Evolutionary conservation across 2,113 vertebrate species (phyloP).

Genomic region (Caranx ignobilis): DNA sequence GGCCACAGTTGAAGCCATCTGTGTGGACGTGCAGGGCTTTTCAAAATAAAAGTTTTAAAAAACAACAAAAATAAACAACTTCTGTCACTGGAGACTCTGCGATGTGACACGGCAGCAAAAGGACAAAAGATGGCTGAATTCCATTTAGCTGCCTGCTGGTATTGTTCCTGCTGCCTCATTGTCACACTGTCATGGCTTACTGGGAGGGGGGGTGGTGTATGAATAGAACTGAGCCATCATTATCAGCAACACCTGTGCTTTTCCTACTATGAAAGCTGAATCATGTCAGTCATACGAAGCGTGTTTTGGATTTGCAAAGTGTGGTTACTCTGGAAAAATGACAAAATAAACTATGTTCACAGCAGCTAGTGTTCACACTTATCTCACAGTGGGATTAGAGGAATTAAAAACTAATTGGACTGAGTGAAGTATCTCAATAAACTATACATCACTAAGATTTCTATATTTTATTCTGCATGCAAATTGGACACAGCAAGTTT

Average conservation of each 20-base stretch:
- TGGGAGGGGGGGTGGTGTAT: too few relatives aligned
- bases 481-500: not conserved
- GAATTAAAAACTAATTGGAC: constrained; percentile 8
- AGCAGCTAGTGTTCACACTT: not conserved
- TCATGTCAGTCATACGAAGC: not conserved
- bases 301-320: not conserved
- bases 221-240: not conserved
- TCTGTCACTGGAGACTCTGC: not conserved
- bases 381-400: not conserved
- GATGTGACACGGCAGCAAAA: not conserved
- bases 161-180: not conserved
- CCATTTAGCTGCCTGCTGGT: not conserved
- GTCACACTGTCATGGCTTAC: not conserved
- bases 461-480: not conserved
- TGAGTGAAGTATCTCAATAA: not conserved
- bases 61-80: too few relatives aligned
- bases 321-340: not conserved
- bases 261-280: not conserved
- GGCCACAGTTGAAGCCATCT: not conserved
- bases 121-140: not conserved
- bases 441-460: not conserved
- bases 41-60: not conserved
- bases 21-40: not conserved
- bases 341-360: not conserved
- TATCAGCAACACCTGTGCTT: not conserved